These are phyloP conservation scores for Centrocercus urophasianus DNA, from an alignment of 2,113 vertebrate genomes.

Conservation along the genomic window DNA sequence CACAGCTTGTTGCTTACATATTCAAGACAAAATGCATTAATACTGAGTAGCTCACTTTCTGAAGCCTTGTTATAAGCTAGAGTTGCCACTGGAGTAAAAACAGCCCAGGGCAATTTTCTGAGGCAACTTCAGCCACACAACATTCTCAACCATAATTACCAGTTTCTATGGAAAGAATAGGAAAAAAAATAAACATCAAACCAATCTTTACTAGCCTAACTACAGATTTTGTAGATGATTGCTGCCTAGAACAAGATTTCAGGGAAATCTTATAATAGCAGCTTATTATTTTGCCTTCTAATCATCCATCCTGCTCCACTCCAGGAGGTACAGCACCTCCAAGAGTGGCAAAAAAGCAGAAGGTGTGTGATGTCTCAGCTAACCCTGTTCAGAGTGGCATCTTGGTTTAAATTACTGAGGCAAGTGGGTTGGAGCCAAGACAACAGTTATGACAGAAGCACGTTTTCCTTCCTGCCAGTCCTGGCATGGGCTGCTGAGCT, in stretches of 20 bases:
- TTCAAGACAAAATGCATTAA: conserved; percentile 55
- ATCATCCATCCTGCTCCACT: neutral
- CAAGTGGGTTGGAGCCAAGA: neutral
- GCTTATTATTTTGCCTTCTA: neutral
- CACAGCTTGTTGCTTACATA: conserved; percentile 61
- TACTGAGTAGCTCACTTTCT: conserved; percentile 66
- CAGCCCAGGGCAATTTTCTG: neutral
- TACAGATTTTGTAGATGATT: neutral
- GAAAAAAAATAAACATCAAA: neutral
- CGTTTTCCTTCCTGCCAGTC: neutral
- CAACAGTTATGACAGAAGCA: neutral
- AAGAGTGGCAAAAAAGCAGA: neutral
- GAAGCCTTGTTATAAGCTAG: conserved; percentile 41
- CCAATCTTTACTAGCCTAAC: neutral
- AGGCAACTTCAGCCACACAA: neutral
- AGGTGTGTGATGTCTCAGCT: neutral
- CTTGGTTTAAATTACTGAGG: neutral
- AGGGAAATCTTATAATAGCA: neutral
- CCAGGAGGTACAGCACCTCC: neutral
- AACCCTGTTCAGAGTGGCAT: neutral
- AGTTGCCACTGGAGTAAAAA: conserved; percentile 37
- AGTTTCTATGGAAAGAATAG: neutral
- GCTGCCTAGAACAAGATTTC: neutral
- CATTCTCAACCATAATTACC: neutral
- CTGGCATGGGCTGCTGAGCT: neutral